Base-by-base conservation (phyloP, 1,140 invertebrate genomes). In the Oscheius sp. region DNA sequence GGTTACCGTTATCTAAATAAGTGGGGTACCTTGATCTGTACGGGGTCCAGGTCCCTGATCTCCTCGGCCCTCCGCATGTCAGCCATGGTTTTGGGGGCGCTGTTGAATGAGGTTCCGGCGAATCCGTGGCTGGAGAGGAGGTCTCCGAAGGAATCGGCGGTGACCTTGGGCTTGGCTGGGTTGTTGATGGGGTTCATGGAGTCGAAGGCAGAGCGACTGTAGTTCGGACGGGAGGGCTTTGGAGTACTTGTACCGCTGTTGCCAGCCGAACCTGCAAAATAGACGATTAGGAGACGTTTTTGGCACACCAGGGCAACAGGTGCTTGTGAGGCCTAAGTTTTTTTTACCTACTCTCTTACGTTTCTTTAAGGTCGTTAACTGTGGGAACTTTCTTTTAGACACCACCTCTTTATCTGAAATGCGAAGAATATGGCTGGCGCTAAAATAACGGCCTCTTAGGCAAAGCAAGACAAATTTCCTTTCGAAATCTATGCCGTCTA, bases 31-130 rank as follows among this genome's bases (percentile, higher is more conserved):
- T 78, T 73, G 32, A 77, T 42, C 29, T 63, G n/a, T 55, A 42
- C 36, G 61, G 82, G 72, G 36, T 84, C 82, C 73, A 82, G 68
- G 15, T 65, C 38, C 61, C 65, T 79, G 13, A 52, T 52, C 10
- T 82, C 78, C 35, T 78, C 75, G 28, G 38, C 79, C 55, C 73
- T 62, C 36, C 36, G 63, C 74, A 82, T 66, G 32, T 79, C 80
- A 35, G 66, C 81, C 42, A 82, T 61, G 18, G 80, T 76, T 34
- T 42, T 34, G 15, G 32, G 32, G 7, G 26, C 31, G 15, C 15
- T 26, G 20, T 26, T n/a, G n/a, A 18, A 13, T 34, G 55, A 59
- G 15, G 61, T n/a, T 7, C 28, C n/a, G 31, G 61, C 13, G 31
- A 63, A 63, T 10, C 61, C 61, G 26, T 83, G 80, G 7, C 69